Percentiles rank a stretch among this genome's conserved stretches.
Conservation (phyloP, 2,888 invertebrate genomes). For the Lithodes maja region DNA sequence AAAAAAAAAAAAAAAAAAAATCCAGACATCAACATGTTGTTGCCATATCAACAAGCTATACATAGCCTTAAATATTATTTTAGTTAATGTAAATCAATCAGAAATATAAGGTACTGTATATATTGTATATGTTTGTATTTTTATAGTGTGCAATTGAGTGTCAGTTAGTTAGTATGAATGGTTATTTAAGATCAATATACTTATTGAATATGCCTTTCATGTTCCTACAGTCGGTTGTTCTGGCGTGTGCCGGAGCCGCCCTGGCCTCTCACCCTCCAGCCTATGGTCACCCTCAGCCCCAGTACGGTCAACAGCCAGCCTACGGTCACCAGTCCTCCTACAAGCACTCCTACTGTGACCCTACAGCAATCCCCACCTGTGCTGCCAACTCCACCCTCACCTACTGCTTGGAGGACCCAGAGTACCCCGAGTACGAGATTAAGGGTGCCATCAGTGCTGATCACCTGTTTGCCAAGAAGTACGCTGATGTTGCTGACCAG, state of each 20-base stretch:
- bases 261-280: slow-evolving; percentile 35
- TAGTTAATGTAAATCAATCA: too few species aligned
- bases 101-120: too few species aligned
- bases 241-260: slow-evolving; percentile 44
- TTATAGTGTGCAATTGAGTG: too few species aligned
- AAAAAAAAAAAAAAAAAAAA: too few species aligned
- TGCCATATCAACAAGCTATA: too few species aligned
- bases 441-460: slow-evolving; percentile 71
- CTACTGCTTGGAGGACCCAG: slow-evolving; percentile 71
- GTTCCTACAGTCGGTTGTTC: slow-evolving; percentile 22
- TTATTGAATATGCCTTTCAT: neutral
- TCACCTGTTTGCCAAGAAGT: slow-evolving; percentile 72
- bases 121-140: too few species aligned
- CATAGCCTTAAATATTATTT: too few species aligned
- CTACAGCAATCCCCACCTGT: slow-evolving; percentile 71
- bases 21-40: too few species aligned
- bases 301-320: slow-evolving; percentile 67
- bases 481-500: slow-evolving; percentile 72
- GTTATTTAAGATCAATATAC: too few species aligned
- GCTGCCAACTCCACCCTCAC: slow-evolving; percentile 64
- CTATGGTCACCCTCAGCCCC: slow-evolving; percentile 49
- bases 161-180: too few species aligned
- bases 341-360: slow-evolving; percentile 71
- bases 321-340: slow-evolving; percentile 47
- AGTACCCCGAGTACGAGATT: slow-evolving; percentile 72